Conservation (phyloP, 2,113 vertebrate species). For the Osmerus mordax region DNA sequence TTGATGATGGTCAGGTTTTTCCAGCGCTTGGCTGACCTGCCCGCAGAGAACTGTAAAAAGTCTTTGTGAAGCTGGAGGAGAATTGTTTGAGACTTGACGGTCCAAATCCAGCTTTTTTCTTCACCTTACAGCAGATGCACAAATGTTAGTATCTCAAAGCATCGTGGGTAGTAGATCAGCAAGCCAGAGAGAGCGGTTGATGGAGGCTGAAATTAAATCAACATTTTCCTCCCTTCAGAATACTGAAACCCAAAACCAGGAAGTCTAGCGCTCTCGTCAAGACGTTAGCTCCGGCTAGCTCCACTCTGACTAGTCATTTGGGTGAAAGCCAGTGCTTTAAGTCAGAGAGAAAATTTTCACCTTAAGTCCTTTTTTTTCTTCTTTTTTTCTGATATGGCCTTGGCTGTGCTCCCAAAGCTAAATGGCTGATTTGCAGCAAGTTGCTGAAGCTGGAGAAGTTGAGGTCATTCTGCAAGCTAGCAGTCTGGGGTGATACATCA, state of each 20-base stretch:
- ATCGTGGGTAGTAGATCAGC: constrained; percentile 52
- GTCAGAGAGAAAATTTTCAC: constrained; percentile 61
- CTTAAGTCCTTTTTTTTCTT: constrained; percentile 39
- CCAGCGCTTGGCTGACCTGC: neutral
- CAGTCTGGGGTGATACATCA: too few species aligned
- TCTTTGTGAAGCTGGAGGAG: constrained; percentile 16
- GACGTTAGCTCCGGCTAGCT: constrained; percentile 44
- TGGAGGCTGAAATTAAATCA: constrained; percentile 62
- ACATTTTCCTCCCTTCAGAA: constrained; percentile 60
- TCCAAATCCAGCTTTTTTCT: too few species aligned
- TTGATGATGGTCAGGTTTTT: neutral
- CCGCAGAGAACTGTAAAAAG: constrained; percentile 12
- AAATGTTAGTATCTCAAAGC: constrained; percentile 43
- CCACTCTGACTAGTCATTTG: constrained; percentile 45
- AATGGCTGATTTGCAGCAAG: constrained; percentile 61
- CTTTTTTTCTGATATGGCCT: constrained; percentile 36
- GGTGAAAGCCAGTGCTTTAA: constrained; percentile 50
- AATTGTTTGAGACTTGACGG: neutral
- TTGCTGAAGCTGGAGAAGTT: constrained; percentile 44
- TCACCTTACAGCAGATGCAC: neutral
- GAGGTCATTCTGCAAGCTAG: too few species aligned
- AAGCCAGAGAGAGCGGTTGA: constrained; percentile 15
- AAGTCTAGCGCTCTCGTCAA: constrained; percentile 42
- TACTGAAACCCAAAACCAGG: constrained; percentile 50
- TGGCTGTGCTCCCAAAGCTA: constrained; percentile 56